Evolutionary conservation across 2,888 invertebrate species (phyloP), one percentile per base, ranked within the genome.

Genomic region (Archips crataeganus): DNA sequence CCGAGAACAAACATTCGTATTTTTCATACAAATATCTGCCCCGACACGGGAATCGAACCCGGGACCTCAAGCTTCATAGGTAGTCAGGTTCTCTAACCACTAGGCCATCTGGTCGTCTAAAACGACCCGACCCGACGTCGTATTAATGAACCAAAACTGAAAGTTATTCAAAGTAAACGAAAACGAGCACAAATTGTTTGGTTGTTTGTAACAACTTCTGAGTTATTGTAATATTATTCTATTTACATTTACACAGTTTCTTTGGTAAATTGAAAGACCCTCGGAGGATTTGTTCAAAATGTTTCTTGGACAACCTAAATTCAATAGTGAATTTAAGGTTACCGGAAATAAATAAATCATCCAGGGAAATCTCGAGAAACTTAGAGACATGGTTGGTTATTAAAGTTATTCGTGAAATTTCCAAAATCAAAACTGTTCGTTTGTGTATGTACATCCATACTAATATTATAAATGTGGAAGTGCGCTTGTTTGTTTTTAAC

Each of bases 221-320:
- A 49, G 67, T 72, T 57, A 72, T 67, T 36, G 62, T 62, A 67
- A 67, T 66, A 71, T 70, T 63, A 63, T 71, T 72, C 62, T 59
- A 67, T 72, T 72, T 67, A 42, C 34, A 54, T 72, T 67, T 71
- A 6, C 36, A n/a, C 60, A 57, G 42, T 42, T 62, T 61, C 65
- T 61, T 59, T 36, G 45, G 36, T 15, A 54, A 72, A 62, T 67
- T 36, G 61, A 13, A 39, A 8, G 36, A 32, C 34, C 66, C 51
- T 4, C 13, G 36, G 47, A n/a, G 62, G 57, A 47, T 62, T 72
- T 39, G 54, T 39, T 62, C 32, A 47, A 45, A 47, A 47, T 51
- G 51, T 65, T 63, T 47, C 62, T 23, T n/a, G 15, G 59, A 51
- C 34, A 6, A 23, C 13, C 32, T 47, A 11, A 39, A 68, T 63